These are phyloP conservation scores for Drymodes brunneopygia DNA, from an alignment of 2,113 vertebrate species.

Conservation along the genomic window DNA sequence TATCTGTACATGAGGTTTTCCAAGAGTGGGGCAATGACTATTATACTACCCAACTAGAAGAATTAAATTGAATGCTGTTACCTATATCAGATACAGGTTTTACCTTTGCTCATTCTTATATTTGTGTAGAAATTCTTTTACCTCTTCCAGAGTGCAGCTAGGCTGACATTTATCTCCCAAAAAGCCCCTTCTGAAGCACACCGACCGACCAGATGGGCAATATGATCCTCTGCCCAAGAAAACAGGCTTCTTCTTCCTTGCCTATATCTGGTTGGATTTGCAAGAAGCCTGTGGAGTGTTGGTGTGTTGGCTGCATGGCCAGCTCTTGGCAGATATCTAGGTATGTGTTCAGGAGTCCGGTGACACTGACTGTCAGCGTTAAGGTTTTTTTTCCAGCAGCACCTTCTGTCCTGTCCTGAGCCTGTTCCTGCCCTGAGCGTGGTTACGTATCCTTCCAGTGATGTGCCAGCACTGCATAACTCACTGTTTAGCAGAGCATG, in stretches of 20 bases:
- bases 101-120: neutral
- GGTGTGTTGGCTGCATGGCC: neutral
- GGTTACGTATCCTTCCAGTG: neutral
- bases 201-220: neutral
- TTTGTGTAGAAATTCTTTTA: neutral
- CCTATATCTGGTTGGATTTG: neutral
- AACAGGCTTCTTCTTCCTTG: neutral
- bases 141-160: neutral
- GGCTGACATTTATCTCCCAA: neutral
- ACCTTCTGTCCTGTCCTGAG: neutral
- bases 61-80: neutral
- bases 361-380: neutral
- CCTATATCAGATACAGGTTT: neutral
- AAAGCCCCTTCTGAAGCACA: neutral
- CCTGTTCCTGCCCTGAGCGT: neutral
- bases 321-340: neutral
- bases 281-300: neutral
- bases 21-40: neutral
- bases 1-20: neutral
- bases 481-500: neutral
- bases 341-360: neutral
- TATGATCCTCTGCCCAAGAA: neutral
- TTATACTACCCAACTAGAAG: neutral
- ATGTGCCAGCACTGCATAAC: rapidly evolving
- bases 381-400: neutral